A percentile compares a stretch with the other conserved stretches of the same genome.
Evolutionary conservation across 30 jellyfish, hydroid and myxozoan species (phyloP).

Genomic region (Hydractinia symbiolongicarpus): DNA sequence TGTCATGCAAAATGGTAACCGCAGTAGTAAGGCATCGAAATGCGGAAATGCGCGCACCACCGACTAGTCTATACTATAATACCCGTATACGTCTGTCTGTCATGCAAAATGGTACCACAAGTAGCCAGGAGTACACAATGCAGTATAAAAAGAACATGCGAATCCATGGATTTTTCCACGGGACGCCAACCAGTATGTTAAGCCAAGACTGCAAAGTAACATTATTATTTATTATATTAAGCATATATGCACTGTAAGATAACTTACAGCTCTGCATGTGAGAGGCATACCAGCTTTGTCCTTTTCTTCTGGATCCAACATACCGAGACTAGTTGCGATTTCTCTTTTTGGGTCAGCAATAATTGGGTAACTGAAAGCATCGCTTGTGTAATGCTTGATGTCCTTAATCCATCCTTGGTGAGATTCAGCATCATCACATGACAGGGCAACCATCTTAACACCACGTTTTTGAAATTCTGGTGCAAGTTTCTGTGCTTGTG

Average conservation of each 20-base stretch:
- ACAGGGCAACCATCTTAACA: conserved; percentile 76
- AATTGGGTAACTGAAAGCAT: conserved; percentile 67
- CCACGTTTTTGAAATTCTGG: conserved; percentile 88
- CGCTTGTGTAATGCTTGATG: conserved; percentile 60
- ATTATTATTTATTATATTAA: no score
- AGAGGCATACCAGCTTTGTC: conserved; percentile 79
- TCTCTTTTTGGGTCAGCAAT: conserved; percentile 92
- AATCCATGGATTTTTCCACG: no score
- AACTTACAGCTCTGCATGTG: conserved; percentile 89
- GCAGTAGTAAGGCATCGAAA: no score
- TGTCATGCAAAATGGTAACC: no score
- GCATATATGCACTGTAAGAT: not conserved
- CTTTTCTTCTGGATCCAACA: conserved; percentile 93
- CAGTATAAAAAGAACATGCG: no score
- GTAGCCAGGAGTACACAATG: no score
- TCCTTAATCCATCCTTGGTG: conserved; percentile 95
- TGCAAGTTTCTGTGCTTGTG: conserved; percentile 62
- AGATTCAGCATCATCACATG: conserved; percentile 88
- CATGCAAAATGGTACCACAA: no score
- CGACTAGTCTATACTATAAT: no score
- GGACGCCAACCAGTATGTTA: no score
- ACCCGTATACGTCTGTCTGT: no score
- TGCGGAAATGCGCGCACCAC: no score
- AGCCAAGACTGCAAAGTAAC: no score
- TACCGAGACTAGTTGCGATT: conserved; percentile 73